Percentiles rank a stretch among this genome's conserved stretches.
Evolutionary conservation across 2,888 invertebrate genomes (phyloP).

Genomic region (Sisyra terminalis): DNA sequence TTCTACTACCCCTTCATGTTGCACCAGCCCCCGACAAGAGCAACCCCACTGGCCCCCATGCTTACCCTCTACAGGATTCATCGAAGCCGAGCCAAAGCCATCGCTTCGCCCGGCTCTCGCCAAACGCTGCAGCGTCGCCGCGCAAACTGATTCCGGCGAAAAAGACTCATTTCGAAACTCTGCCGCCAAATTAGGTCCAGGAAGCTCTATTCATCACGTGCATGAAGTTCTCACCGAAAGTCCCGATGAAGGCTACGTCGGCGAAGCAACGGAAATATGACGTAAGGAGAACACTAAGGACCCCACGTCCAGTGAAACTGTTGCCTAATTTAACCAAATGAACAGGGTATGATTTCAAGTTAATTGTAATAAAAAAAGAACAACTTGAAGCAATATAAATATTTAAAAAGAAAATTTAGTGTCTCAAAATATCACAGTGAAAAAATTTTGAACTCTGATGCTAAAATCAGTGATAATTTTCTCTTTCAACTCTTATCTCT

Average conservation of each 20-base stretch:
- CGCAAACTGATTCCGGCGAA: constrained; percentile 36
- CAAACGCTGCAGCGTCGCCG: constrained; percentile 41
- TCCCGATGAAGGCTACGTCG: constrained; percentile 78
- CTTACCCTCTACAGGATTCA: constrained; percentile 23
- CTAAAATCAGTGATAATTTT: too few species aligned
- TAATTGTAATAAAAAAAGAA: not conserved
- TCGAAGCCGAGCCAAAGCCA: not conserved
- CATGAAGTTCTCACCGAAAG: constrained; percentile 47
- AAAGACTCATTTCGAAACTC: constrained; percentile 8
- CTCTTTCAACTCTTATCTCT: too few species aligned
- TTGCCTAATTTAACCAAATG: constrained; percentile 1
- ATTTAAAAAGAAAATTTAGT: too few species aligned
- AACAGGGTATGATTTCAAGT: constrained; percentile 7
- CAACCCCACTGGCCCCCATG: constrained; percentile 34
- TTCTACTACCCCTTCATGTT: constrained; percentile 29
- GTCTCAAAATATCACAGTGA: too few species aligned
- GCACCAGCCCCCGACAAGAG: constrained; percentile 15
- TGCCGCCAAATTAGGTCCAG: constrained; percentile 4
- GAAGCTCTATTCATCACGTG: constrained; percentile 11
- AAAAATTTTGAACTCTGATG: too few species aligned
- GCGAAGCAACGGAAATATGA: constrained; percentile 59
- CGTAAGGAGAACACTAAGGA: constrained; percentile 32
- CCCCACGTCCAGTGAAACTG: constrained; percentile 2
- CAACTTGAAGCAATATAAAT: not conserved
- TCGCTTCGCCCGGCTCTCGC: constrained; percentile 21